Base-by-base conservation (phyloP, 1,140 invertebrate species). In the Stegodyphus mimosarum region DNA sequence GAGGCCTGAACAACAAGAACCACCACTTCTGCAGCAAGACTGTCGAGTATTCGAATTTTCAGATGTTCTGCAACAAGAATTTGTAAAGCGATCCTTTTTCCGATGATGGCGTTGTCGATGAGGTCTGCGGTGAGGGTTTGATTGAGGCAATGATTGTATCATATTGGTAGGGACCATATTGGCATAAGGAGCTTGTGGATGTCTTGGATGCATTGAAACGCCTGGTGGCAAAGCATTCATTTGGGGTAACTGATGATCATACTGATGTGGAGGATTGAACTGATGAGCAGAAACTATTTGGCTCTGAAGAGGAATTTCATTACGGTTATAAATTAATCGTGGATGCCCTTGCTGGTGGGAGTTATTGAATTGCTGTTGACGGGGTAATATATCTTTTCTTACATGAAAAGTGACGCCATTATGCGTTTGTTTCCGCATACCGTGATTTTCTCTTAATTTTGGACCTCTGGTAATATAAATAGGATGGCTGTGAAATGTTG, bases 101-200 rank as follows among this genome's bases (percentile, higher is more conserved):
- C 72, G 51, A 17, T 75, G 64, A 15, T 83, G 81, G n/a, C 81
- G 53, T 10, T 83, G 81, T 10, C 81, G 71, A 7, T 83, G 81
- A 13, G 71, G 13, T 13, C n/a, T 64, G 51, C 49, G 53, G 5
- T 76, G 6, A 7, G 11, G 13, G 9, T 53, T 67, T n/a, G 5
- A 18, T 9, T 48, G 51, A 0, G 73, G 64, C 49, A 70, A 49
- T 5, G 81, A 11, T 2, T 49, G 72, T 13, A 55, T 71, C 6
- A 67, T 11, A 17, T 83, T 83, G 5, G 81, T 33, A 64, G 17
- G 81, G 51, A 83, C 49, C 72, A 75, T 51, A 7, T 83, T 51
- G 7, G 81, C 81, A 53, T 75, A 83, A 9, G 81, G 81, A 6
- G 81, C 81, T 69, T 83, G 55, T 6, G 81, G 81, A 75, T 83